These are phyloP conservation scores for Indicator indicator DNA, from an alignment of 2,113 vertebrate genomes.

Conservation along the genomic window DNA sequence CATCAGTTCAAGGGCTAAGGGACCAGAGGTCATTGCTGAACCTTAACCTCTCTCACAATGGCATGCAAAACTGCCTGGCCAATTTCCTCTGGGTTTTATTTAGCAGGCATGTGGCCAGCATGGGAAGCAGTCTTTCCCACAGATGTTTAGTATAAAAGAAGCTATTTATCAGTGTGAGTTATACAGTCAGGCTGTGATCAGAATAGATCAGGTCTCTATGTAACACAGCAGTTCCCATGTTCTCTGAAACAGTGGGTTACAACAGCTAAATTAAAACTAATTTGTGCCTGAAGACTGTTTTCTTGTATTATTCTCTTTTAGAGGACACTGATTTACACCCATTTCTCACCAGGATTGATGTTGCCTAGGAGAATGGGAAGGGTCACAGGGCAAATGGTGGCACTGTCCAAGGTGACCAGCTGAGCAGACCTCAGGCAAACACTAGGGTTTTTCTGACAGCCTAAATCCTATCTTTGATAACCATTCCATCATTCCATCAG, in stretches of 20 bases:
- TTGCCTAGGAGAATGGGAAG: background rate
- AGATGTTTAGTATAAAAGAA: slow-evolving; percentile 63
- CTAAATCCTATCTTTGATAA: background rate
- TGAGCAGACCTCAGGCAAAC: background rate
- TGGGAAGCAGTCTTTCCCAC: slow-evolving; percentile 65
- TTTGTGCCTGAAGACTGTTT: slow-evolving; percentile 2
- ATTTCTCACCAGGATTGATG: background rate
- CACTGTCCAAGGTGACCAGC: background rate
- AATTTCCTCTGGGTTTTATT: slow-evolving; percentile 72
- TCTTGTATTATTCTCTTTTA: background rate
- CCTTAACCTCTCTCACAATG: slow-evolving; percentile 55
- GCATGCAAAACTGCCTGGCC: slow-evolving; percentile 50
- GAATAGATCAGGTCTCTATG: slow-evolving; percentile 15
- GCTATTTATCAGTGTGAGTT: slow-evolving; percentile 48
- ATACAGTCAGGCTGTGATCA: slow-evolving; percentile 14
- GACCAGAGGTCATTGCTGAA: slow-evolving; percentile 49
- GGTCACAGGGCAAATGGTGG: background rate
- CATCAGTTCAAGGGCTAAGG: slow-evolving; percentile 19
- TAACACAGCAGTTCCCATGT: slow-evolving; percentile 45
- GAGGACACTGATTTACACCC: background rate
- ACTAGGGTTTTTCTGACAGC: background rate
- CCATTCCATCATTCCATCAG: background rate
- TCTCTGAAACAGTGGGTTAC: background rate
- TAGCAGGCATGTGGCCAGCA: slow-evolving; percentile 60
- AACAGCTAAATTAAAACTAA: background rate